These are phyloP conservation scores for Penelope pileata DNA, from an alignment of 2,113 vertebrate genomes.

Conservation along the genomic window DNA sequence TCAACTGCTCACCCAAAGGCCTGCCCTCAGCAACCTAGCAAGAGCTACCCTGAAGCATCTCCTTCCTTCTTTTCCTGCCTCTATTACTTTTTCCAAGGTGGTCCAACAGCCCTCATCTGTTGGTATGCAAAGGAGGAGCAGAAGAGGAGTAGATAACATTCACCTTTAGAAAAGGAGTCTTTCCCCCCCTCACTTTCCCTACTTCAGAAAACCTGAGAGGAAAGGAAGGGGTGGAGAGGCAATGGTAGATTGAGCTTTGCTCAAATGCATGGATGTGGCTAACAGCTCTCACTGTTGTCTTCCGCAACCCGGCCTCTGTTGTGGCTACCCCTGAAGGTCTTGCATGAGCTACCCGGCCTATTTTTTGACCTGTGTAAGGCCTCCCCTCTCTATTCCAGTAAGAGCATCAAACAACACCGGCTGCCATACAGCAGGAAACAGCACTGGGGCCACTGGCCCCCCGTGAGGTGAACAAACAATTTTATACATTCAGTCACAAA, in stretches of 20 bases:
- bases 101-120: background rate
- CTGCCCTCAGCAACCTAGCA: background rate
- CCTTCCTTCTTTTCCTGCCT: background rate
- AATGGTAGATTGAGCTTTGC: background rate
- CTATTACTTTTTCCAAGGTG: background rate
- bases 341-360: background rate
- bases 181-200: background rate
- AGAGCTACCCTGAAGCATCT: background rate
- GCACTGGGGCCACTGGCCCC: background rate
- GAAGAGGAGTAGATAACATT: background rate
- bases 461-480: slow-evolving; percentile 42
- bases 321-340: background rate
- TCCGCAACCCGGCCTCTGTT: background rate
- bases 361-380: background rate
- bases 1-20: background rate
- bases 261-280: background rate
- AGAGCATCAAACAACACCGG: slow-evolving; percentile 29
- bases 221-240: slow-evolving; percentile 19
- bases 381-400: slow-evolving; percentile 1
- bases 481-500: slow-evolving; percentile 61
- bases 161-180: background rate
- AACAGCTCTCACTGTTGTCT: background rate
- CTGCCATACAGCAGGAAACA: slow-evolving; percentile 44
- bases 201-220: background rate
- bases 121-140: background rate